Percentiles rank a stretch among this genome's conserved stretches.
Conservation (phyloP, 2,888 invertebrate species). For the Habrosyne pyritoides region DNA sequence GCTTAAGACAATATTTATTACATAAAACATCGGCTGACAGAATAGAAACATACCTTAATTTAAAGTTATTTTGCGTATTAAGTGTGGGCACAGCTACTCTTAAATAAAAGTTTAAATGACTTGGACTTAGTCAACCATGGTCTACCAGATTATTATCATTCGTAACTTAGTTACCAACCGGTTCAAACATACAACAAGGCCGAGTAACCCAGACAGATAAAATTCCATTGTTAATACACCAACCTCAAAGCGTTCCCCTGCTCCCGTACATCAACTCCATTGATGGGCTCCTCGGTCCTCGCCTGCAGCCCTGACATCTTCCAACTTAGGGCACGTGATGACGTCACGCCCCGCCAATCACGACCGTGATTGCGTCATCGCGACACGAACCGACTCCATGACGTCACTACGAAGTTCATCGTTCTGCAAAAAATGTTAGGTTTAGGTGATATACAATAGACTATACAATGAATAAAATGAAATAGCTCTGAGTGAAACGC, state of each 20-base stretch:
- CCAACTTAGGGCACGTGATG: constrained; percentile 46
- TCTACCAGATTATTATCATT: too few species aligned
- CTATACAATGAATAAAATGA: neutral
- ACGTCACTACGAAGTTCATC: constrained; percentile 21
- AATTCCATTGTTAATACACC: too few species aligned
- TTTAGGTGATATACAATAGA: neutral
- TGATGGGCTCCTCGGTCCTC: constrained; percentile 69
- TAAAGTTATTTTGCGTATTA: too few species aligned
- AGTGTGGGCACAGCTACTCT: too few species aligned
- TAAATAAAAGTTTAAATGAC: too few species aligned
- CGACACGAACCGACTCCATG: constrained; percentile 31
- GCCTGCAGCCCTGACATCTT: constrained; percentile 78
- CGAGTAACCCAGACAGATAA: constrained; percentile 2
- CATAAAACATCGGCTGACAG: too few species aligned
- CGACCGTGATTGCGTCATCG: constrained; percentile 47
- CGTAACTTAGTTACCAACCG: neutral
- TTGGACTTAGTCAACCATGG: too few species aligned
- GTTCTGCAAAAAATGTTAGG: constrained; percentile 13
- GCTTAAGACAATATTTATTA: too few species aligned
- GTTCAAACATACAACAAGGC: neutral
- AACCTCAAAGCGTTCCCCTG: constrained; percentile 78
- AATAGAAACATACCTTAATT: too few species aligned
- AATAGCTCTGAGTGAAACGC: neutral
- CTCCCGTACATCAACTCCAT: constrained; percentile 77
- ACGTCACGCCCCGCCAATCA: constrained; percentile 53